These are phyloP conservation scores for Trisateles emortualis DNA, from an alignment of 2,888 invertebrate genomes.

Conservation along the genomic window DNA sequence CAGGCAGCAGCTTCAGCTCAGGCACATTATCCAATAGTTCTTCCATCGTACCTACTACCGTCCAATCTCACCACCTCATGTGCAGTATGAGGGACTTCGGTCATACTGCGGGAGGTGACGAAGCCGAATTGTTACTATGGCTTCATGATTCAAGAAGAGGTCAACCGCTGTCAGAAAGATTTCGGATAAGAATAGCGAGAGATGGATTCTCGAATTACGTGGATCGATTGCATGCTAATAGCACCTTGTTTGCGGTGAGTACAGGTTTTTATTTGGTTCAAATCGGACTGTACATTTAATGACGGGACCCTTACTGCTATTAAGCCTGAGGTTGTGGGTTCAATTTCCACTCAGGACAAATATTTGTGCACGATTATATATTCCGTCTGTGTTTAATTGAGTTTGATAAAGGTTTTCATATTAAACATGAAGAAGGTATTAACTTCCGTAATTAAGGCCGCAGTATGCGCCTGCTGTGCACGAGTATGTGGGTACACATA, in stretches of 20 bases:
- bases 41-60: slow-evolving; percentile 57
- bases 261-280: too few relatives aligned
- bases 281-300: too few relatives aligned
- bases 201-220: slow-evolving; percentile 96
- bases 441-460: too few relatives aligned
- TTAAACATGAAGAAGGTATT: too few relatives aligned
- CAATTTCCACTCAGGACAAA: too few relatives aligned
- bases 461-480: too few relatives aligned
- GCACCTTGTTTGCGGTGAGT: slow-evolving; percentile 94
- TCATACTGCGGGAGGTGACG: slow-evolving; percentile 95
- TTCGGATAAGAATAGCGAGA: slow-evolving; percentile 95
- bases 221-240: slow-evolving; percentile 94
- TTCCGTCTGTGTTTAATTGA: too few relatives aligned
- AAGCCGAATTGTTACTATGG: slow-evolving; percentile 95
- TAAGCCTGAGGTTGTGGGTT: too few relatives aligned
- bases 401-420: too few relatives aligned
- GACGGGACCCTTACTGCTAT: too few relatives aligned
- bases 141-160: slow-evolving; percentile 93
- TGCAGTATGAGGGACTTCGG: slow-evolving; percentile 94
- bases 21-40: slow-evolving; percentile 74
- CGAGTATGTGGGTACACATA: too few relatives aligned
- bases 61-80: slow-evolving; percentile 88
- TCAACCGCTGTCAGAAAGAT: slow-evolving; percentile 95
- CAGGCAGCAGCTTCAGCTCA: slow-evolving; percentile 80
- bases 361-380: too few relatives aligned